Percentiles rank a stretch among this genome's conserved stretches.
These are phyloP conservation scores for Pavo muticus DNA, from an alignment of 2,113 vertebrate genomes.

Conservation along the genomic window DNA sequence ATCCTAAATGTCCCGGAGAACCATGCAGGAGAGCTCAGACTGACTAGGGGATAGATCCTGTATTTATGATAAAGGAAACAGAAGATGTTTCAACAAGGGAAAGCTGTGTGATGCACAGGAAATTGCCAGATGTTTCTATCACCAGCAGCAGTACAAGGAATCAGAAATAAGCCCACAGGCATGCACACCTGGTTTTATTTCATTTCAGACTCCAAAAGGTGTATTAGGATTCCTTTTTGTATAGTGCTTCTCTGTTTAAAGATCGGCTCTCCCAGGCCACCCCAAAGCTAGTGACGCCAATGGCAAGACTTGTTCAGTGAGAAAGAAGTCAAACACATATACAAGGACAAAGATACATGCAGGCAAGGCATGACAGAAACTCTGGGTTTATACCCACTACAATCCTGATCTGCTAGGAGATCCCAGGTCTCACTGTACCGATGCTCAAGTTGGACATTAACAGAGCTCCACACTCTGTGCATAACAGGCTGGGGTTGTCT, in stretches of 20 bases:
- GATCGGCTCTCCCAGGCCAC: not conserved
- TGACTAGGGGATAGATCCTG: not conserved
- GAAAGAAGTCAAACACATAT: not conserved
- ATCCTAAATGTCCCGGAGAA: not conserved
- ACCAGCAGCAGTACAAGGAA: not conserved
- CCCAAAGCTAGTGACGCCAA: not conserved
- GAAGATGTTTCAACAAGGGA: not conserved
- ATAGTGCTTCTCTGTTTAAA: not conserved
- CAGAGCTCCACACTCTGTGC: not conserved
- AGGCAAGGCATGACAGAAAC: not conserved
- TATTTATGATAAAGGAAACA: not conserved
- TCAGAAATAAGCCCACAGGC: not conserved
- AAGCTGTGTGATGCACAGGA: rapidly evolving
- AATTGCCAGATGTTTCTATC: not conserved
- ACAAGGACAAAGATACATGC: not conserved
- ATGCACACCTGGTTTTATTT: not conserved
- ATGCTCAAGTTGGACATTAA: not conserved
- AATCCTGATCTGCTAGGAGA: not conserved
- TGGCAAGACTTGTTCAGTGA: not conserved
- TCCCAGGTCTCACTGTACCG: not conserved
- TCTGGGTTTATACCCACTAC: not conserved
- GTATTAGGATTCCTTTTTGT: not conserved
- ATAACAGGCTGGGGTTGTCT: not conserved
- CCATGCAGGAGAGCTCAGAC: rapidly evolving
- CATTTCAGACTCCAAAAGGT: not conserved